phyloP scores from a whole-genome alignment of 2,113 vertebrate genomes.

The Corythoichthys intestinalis region DNA sequence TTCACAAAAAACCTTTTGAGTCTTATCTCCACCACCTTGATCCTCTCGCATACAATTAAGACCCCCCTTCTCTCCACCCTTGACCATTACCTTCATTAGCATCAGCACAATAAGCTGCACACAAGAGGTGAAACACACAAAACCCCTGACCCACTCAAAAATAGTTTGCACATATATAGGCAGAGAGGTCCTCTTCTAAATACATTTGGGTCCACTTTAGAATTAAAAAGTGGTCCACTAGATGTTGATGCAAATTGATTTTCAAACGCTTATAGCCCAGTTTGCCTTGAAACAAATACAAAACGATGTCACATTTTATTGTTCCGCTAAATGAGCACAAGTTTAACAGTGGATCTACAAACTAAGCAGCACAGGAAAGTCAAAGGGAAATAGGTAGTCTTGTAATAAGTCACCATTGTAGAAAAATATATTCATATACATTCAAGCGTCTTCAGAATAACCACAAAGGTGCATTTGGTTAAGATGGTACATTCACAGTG shows the following conservation, averaged over 20 bases:
- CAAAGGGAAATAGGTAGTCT: conserved; percentile 49
- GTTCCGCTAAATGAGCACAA: neutral
- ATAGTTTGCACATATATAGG: neutral
- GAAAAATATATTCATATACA: conserved; percentile 32
- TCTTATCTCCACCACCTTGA: conserved; percentile 62
- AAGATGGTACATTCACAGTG: conserved; percentile 39
- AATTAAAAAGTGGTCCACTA: neutral
- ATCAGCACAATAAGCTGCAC: conserved; percentile 55
- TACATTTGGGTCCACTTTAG: neutral
- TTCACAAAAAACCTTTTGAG: conserved; percentile 42
- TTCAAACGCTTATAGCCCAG: conserved; percentile 18
- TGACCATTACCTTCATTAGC: conserved; percentile 47
- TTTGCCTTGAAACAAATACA: conserved; percentile 47
- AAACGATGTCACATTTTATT: neutral
- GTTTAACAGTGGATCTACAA: conserved; percentile 1
- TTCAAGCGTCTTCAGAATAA: conserved; percentile 23
- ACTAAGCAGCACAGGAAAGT: conserved; percentile 24
- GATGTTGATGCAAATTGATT: conserved; percentile 42
- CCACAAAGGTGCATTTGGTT: conserved; percentile 16
- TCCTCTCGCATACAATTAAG: conserved; percentile 61
- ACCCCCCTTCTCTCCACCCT: conserved; percentile 35
- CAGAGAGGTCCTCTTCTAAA: neutral
- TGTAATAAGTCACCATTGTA: conserved; percentile 17
- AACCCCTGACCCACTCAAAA: neutral
- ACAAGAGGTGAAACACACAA: neutral